These are phyloP conservation scores for Gerris lacustris DNA, from an alignment of 2,888 invertebrate genomes.

Conservation along the genomic window DNA sequence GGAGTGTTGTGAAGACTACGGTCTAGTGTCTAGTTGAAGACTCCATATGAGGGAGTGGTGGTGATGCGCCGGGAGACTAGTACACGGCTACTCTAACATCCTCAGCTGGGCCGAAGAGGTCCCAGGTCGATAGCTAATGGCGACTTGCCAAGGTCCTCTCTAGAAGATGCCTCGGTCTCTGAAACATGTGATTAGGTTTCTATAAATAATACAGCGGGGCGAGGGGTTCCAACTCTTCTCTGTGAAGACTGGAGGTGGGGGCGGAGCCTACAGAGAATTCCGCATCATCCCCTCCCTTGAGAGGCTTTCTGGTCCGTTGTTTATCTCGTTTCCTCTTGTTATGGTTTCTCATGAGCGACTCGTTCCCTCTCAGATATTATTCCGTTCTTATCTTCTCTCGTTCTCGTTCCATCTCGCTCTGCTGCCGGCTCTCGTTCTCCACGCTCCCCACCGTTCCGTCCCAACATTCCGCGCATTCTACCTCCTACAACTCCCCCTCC, in stretches of 20 bases:
- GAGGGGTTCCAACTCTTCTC: background rate
- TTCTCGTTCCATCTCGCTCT: slow-evolving; percentile 19
- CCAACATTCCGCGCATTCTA: background rate
- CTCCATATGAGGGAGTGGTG: background rate
- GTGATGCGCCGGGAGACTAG: background rate
- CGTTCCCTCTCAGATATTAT: background rate
- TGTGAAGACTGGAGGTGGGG: background rate
- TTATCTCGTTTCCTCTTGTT: slow-evolving; percentile 20
- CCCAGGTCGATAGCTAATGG: background rate
- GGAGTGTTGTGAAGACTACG: too few species aligned
- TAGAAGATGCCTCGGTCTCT: background rate
- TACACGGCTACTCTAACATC: background rate
- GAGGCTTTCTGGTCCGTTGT: slow-evolving; percentile 2
- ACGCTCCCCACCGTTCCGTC: slow-evolving; percentile 2
- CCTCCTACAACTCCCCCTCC: background rate
- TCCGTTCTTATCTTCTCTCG: slow-evolving; percentile 5
- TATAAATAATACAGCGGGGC: background rate
- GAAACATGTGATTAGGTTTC: background rate
- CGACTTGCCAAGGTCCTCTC: background rate
- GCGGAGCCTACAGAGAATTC: background rate
- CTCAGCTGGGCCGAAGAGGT: background rate
- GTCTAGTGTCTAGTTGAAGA: background rate
- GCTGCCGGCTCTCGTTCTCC: slow-evolving; percentile 14
- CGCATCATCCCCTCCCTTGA: slow-evolving; percentile 3
- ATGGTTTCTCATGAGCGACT: too few species aligned